Base-by-base conservation (phyloP, 2,888 invertebrate genomes). In the Omphaloscelis lunosa region DNA sequence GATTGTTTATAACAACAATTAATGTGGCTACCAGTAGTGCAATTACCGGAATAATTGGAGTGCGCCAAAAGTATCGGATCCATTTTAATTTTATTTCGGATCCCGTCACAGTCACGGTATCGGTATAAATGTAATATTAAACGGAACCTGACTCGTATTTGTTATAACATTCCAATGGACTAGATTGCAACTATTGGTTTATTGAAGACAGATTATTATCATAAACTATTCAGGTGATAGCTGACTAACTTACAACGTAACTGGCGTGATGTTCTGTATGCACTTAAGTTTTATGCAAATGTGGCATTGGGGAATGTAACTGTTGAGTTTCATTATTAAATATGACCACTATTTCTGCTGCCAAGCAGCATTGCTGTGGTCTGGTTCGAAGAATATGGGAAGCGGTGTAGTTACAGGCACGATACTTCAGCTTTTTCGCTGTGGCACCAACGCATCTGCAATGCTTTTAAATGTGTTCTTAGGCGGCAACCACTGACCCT, bases 1-100 rank as follows among this genome's bases (percentile, higher is more conserved):
- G 75, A 73, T 76, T 75, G 48, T 74, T 72, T 80, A 39, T 45
- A 79, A 83, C 72, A 86, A 75, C 67, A 86, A 61, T 75, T 74
- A 80, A 79, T 70, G 41, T 61, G 56, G 68, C 51, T 68, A 75
- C 69, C 74, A 70, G 67, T 41, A 65, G 85, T 75, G 70, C 77
- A 85, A 85, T 85, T 85, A 84, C 68, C 77, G 23, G 41, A 71
- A 77, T 86, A 80, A 85, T 85, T 86, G 81, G 68, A 84, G 61
- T 69, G 67, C 77, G 75, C 77, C 27, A 70, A 84, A 84, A 84
- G 77, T 71, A 80, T 77, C 65, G 67, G 23, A 75, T 62, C 51
- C 70, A 68, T 86, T 83, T 83, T 74, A 81, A 82, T 82, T 85
- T 85, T 82, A 86, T 74, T 86, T 83, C 73, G 63, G 74, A 74